Percentiles rank a stretch among this genome's conserved stretches.
Evolutionary conservation across 2,888 invertebrate species (phyloP).

Genomic region (Protophormia terraenovae): DNA sequence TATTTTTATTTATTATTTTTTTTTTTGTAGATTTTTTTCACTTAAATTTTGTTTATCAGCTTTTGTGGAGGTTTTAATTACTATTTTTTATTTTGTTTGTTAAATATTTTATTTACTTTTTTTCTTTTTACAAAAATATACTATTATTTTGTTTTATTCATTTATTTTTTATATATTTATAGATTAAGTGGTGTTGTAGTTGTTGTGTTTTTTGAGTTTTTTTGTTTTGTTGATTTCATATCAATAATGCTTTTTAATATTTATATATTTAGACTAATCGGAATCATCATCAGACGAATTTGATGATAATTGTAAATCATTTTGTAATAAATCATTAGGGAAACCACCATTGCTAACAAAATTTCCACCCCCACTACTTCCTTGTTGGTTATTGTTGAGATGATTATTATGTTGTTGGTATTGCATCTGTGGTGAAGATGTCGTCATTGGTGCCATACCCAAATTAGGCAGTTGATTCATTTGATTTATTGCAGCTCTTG

Average conservation of each 20-base stretch:
- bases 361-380: conserved; percentile 59
- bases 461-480: conserved; percentile 73
- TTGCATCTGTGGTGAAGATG: conserved; percentile 63
- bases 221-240: not conserved
- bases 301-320: conserved; percentile 92
- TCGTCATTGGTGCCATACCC: conserved; percentile 74
- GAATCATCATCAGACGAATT: conserved; percentile 87
- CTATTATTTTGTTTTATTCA: conserved; percentile 38
- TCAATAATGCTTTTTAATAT: not conserved
- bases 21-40: conserved; percentile 12
- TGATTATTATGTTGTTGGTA: conserved; percentile 69
- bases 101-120: conserved; percentile 39
- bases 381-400: conserved; percentile 61
- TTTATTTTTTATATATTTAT: conserved; percentile 10
- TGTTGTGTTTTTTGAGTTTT: conserved; percentile 8
- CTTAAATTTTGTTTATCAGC: conserved; percentile 6
- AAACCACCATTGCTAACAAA: conserved; percentile 78
- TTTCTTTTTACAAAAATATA: conserved; percentile 61
- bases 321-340: conserved; percentile 85
- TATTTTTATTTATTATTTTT: not conserved
- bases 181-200: conserved; percentile 49
- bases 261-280: conserved; percentile 44
- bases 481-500: conserved; percentile 70
- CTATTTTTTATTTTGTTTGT: conserved; percentile 20
- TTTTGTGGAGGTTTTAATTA: conserved; percentile 34